Percentiles rank a stretch among this genome's conserved stretches.
Evolutionary conservation across 2,888 invertebrate species (phyloP).

Genomic region (Ptychoptera contaminata): DNA sequence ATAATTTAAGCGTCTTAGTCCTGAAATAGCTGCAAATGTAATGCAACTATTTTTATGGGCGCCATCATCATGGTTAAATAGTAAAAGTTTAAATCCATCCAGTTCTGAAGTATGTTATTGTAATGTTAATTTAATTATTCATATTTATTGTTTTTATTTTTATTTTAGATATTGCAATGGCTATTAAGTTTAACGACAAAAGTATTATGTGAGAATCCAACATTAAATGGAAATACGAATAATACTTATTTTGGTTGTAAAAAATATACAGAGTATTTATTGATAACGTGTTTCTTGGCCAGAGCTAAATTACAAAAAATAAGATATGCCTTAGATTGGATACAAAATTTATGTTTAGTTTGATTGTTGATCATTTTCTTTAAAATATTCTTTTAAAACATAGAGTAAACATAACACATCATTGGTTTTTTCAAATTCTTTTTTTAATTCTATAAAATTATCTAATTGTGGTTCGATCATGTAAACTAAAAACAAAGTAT

Average conservation of each 20-base stretch:
- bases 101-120: slow-evolving; percentile 38
- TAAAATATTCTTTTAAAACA: no score
- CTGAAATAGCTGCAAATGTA: slow-evolving; percentile 58
- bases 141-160: slow-evolving; percentile 1
- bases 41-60: slow-evolving; percentile 62
- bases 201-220: slow-evolving; percentile 42
- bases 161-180: slow-evolving; percentile 52
- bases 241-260: slow-evolving; percentile 32
- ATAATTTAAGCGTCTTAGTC: slow-evolving; percentile 32
- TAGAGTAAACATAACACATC: no score
- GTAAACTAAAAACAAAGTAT: no score
- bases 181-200: slow-evolving; percentile 56
- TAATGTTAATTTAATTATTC: slow-evolving; percentile 2
- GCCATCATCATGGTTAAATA: slow-evolving; percentile 48
- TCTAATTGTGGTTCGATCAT: no score
- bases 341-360: slow-evolving; percentile 27
- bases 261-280: slow-evolving; percentile 52
- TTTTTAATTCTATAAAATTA: no score
- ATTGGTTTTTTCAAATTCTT: no score
- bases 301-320: slow-evolving; percentile 45
- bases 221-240: slow-evolving; percentile 8
- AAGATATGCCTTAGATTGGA: slow-evolving; percentile 46
- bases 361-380: slow-evolving; percentile 12
- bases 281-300: slow-evolving; percentile 52
- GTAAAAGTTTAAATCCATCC: slow-evolving; percentile 35